These are phyloP conservation scores for Scaptomyza caliginosa DNA, from an alignment of 2,888 invertebrate species.

Conservation along the genomic window DNA sequence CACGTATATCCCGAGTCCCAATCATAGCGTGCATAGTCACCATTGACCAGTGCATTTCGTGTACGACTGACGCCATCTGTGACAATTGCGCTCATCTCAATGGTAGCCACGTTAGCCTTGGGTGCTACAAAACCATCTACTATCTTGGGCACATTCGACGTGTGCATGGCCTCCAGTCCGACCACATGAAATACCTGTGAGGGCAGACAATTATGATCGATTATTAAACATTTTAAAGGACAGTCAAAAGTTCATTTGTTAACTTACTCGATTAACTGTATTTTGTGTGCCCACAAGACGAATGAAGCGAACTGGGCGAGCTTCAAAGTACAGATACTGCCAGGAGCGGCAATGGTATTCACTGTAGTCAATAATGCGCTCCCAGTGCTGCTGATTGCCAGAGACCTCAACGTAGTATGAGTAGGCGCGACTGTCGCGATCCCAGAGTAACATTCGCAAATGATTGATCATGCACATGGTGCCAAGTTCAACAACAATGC, in stretches of 20 bases:
- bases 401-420: constrained; percentile 89
- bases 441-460: constrained; percentile 96
- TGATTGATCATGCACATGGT: constrained; percentile 96
- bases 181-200: constrained; percentile 93
- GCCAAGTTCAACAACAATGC: constrained; percentile 93
- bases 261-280: constrained; percentile 93
- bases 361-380: constrained; percentile 95
- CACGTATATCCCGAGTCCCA: constrained; percentile 99
- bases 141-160: constrained; percentile 90
- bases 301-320: constrained; percentile 93
- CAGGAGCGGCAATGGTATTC: constrained; percentile 97
- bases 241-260: background rate
- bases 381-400: constrained; percentile 98
- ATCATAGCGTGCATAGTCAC: constrained; percentile 97
- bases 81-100: constrained; percentile 95
- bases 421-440: constrained; percentile 91
- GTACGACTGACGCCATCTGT: constrained; percentile 98
- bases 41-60: constrained; percentile 97
- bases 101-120: constrained; percentile 95
- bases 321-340: constrained; percentile 97
- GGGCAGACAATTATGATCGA: background rate
- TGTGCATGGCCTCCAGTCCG: constrained; percentile 95
- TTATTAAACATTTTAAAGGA: background rate
- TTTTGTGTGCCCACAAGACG: constrained; percentile 95
- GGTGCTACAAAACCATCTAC: constrained; percentile 92